Conservation (phyloP, 2,888 invertebrate species). For the Epistrophe grossulariae region DNA sequence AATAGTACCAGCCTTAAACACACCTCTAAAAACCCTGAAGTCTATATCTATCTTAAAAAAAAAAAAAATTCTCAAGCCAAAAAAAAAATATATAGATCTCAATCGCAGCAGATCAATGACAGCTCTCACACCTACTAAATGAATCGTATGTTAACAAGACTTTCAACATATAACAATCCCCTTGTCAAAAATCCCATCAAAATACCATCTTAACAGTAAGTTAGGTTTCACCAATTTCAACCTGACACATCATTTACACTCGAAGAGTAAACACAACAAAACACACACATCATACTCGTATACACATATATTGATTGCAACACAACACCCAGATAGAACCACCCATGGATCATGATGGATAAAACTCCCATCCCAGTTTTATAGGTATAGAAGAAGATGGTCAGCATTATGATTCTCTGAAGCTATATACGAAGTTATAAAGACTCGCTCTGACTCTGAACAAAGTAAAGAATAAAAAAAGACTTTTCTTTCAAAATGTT, state of each 20-base stretch:
- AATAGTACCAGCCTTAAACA: too few relatives aligned
- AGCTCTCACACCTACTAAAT: slow-evolving; percentile 37
- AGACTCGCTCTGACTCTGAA: slow-evolving; percentile 11
- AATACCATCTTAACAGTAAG: slow-evolving; percentile 49
- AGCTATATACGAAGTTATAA: background rate
- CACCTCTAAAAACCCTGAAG: too few relatives aligned
- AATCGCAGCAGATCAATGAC: slow-evolving; percentile 33
- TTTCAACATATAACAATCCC: slow-evolving; percentile 49
- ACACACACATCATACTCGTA: slow-evolving; percentile 6
- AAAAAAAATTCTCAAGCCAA: background rate
- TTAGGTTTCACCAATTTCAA: slow-evolving; percentile 30
- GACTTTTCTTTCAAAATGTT: slow-evolving; percentile 51
- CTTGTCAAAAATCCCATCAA: slow-evolving; percentile 54
- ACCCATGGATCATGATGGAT: slow-evolving; percentile 50
- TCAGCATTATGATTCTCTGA: slow-evolving; percentile 7
- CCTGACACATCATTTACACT: slow-evolving; percentile 68
- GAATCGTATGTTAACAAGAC: slow-evolving; percentile 43
- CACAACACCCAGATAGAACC: slow-evolving; percentile 61
- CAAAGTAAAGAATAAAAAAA: slow-evolving; percentile 51
- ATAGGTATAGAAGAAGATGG: too few relatives aligned
- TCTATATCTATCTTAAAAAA: background rate
- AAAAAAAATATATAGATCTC: background rate
- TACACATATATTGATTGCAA: slow-evolving; percentile 42
- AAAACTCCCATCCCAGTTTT: background rate
- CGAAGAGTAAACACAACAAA: slow-evolving; percentile 8